phyloP scores from a whole-genome alignment of 2,888 invertebrate genomes.

The Amaurobius ferox region DNA sequence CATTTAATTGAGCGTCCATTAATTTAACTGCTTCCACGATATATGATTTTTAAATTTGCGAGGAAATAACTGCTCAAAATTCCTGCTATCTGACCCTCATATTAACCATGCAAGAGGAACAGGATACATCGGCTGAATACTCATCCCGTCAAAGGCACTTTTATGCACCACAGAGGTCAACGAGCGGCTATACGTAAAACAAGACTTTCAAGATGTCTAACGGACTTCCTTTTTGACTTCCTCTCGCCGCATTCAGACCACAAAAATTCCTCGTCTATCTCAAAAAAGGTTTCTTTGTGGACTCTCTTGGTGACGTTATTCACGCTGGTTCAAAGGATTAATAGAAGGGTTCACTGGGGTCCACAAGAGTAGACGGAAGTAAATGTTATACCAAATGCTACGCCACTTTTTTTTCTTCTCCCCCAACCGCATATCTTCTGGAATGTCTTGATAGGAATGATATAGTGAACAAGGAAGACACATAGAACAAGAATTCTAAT shows the following conservation, averaged over 20 bases:
- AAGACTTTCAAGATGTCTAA: constrained; percentile 9
- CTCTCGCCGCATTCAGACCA: constrained; percentile 6
- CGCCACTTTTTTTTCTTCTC: not conserved
- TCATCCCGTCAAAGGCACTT: not conserved
- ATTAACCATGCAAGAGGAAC: not conserved
- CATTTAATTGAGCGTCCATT: too few relatives aligned
- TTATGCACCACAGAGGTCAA: not conserved
- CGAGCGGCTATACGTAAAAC: not conserved
- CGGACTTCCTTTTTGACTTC: not conserved
- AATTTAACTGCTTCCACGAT: too few relatives aligned
- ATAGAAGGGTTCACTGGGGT: constrained; percentile 2
- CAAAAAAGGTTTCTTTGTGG: not conserved
- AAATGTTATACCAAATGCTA: not conserved
- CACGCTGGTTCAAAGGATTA: constrained; percentile 3
- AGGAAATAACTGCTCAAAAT: not conserved
- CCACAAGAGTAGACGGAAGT: not conserved
- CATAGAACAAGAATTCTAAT: not conserved
- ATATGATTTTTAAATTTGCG: too few relatives aligned
- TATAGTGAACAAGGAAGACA: not conserved
- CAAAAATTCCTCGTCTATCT: not conserved
- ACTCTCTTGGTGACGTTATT: not conserved
- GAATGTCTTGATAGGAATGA: not conserved
- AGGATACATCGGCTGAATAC: not conserved
- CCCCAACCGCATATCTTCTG: not conserved
- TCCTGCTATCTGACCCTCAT: not conserved